These are phyloP conservation scores for Gallinago nigripennis DNA, from an alignment of 2,797 vertebrate genomes.

Conservation along the genomic window DNA sequence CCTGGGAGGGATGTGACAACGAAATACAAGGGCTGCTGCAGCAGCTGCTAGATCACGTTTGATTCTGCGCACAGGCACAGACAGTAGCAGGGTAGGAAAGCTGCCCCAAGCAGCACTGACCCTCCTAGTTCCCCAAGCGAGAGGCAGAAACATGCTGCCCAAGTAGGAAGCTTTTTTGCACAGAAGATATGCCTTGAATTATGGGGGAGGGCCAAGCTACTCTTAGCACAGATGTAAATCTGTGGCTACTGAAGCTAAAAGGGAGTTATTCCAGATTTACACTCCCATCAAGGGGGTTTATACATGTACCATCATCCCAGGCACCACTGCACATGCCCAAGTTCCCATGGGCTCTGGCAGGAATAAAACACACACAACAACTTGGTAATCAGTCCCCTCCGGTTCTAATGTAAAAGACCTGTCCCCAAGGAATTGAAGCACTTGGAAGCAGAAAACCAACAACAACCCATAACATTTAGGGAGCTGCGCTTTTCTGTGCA, in stretches of 20 bases:
- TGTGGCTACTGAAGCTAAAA: slow-evolving; percentile 32
- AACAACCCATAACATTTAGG: not conserved
- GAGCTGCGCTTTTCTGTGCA: not conserved
- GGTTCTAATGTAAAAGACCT: not conserved
- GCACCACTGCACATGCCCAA: not conserved
- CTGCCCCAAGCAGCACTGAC: not conserved
- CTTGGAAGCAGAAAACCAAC: slow-evolving; percentile 24
- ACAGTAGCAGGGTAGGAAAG: slow-evolving; percentile 1
- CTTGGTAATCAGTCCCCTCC: not conserved
- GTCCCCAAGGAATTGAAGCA: not conserved
- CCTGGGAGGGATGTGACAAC: slow-evolving; percentile 33
- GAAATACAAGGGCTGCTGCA: not conserved
- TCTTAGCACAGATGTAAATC: slow-evolving; percentile 26
- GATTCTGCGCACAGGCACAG: not conserved
- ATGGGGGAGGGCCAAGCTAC: not conserved
- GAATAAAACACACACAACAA: not conserved
- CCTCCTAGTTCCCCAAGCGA: not conserved
- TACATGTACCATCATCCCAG: not conserved
- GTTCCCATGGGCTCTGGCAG: not conserved
- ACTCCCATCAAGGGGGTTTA: not conserved
- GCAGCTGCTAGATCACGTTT: slow-evolving; percentile 40
- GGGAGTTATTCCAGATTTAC: slow-evolving; percentile 40
- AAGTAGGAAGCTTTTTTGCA: not conserved
- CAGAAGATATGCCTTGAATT: not conserved
- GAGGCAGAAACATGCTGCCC: not conserved